Evolutionary conservation across 2,113 vertebrate species (phyloP).

Genomic region (Myotis lucifugus): DNA sequence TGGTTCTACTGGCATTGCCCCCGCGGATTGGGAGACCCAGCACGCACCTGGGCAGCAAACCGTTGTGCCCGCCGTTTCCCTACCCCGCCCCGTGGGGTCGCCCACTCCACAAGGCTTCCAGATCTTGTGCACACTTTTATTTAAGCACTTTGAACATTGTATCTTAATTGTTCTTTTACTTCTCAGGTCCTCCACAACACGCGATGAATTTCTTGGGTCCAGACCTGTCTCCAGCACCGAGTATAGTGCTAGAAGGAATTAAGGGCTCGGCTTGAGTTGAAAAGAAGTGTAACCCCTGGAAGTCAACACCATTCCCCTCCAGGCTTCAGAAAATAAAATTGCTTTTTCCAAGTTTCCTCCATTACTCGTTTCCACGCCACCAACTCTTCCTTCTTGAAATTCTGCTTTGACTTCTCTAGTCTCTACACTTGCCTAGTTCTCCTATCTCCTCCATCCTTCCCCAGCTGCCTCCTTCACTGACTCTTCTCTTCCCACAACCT

Average conservation of each 20-base stretch:
- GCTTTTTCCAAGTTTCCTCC: slow-evolving; percentile 9
- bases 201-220: neutral
- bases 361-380: neutral
- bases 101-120: neutral
- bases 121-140: neutral
- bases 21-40: neutral
- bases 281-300: neutral
- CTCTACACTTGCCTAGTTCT: neutral
- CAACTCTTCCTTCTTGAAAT: slow-evolving; percentile 34
- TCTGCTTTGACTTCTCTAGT: neutral
- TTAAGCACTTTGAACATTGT: neutral
- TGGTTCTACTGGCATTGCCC: neutral
- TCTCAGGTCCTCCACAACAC: neutral
- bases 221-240: neutral
- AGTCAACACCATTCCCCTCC: neutral
- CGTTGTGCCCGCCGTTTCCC: neutral
- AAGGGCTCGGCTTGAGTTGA: neutral
- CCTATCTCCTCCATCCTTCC: neutral
- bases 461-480: neutral
- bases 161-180: slow-evolving; percentile 9
- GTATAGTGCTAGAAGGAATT: neutral
- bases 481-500: neutral
- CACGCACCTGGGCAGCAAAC: neutral
- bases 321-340: neutral
- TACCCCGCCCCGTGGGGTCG: neutral